phyloP scores from a whole-genome alignment of 2,113 vertebrate species.

The Crocuta crocuta region DNA sequence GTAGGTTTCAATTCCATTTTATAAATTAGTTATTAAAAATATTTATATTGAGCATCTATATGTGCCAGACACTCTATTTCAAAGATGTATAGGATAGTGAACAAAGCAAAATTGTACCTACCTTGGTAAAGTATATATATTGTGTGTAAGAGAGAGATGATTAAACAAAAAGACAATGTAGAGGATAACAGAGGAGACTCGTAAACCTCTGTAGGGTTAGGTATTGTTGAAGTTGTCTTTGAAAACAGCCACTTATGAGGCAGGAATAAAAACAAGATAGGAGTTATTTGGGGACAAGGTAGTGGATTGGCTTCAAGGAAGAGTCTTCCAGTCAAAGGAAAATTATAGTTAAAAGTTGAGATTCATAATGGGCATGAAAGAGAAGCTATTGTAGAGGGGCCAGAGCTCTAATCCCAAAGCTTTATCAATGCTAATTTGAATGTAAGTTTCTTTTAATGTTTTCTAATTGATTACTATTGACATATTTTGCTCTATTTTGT shows the following conservation, averaged over 20 bases:
- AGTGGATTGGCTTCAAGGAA: background rate
- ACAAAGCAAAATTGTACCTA: background rate
- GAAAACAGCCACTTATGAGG: background rate
- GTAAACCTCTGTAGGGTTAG: background rate
- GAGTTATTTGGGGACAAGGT: background rate
- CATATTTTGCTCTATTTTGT: background rate
- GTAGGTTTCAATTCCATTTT: background rate
- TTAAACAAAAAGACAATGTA: background rate
- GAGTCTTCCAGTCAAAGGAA: background rate
- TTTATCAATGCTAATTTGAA: background rate
- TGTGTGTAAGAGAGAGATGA: background rate
- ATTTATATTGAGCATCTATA: background rate
- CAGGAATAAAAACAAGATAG: background rate
- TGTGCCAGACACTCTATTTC: background rate
- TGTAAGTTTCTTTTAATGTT: background rate
- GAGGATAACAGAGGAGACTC: background rate
- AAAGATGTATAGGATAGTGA: background rate
- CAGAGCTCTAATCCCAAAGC: background rate
- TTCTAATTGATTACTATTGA: background rate
- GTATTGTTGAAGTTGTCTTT: background rate
- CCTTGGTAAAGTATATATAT: background rate
- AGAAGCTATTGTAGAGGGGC: background rate
- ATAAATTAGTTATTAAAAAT: background rate
- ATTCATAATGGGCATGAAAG: background rate
- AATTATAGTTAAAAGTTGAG: background rate